Percentiles rank a stretch among this genome's conserved stretches.
Conservation (phyloP, 2,888 invertebrate species). For the Phaonia tiefii region DNA sequence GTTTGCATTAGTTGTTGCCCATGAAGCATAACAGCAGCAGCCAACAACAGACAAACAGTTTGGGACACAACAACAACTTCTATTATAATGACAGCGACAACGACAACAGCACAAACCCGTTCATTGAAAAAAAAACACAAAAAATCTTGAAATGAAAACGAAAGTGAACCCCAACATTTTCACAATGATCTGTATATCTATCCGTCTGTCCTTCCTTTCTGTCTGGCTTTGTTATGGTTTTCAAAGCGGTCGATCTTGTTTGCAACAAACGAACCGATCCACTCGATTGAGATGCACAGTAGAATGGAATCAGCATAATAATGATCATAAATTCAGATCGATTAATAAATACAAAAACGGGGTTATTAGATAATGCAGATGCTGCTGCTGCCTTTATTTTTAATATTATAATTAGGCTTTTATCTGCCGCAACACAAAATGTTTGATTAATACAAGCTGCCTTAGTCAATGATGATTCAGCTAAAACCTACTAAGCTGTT, state of each 20-base stretch:
- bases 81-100: too few species aligned
- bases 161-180: constrained; percentile 35
- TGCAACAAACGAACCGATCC: constrained; percentile 10
- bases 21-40: constrained; percentile 14
- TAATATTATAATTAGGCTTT: too few species aligned
- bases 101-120: constrained; percentile 1
- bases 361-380: not conserved
- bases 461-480: too few species aligned
- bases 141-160: constrained; percentile 32
- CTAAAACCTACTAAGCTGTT: too few species aligned
- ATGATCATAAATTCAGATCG: constrained; percentile 1
- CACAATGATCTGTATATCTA: not conserved
- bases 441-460: too few species aligned
- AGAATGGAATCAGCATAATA: constrained; percentile 2
- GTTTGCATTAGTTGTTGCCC: not conserved
- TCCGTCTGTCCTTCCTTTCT: not conserved
- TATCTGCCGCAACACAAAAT: too few species aligned
- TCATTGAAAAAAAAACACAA: not conserved
- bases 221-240: constrained; percentile 21
- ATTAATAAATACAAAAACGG: not conserved
- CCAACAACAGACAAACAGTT: not conserved
- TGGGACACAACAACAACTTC: not conserved
- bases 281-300: constrained; percentile 20
- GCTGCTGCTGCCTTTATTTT: too few species aligned
- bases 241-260: constrained; percentile 5